Percentiles rank a stretch among this genome's conserved stretches.
Conservation (phyloP, 2,113 vertebrate genomes). For the Pituophis catenifer region DNA sequence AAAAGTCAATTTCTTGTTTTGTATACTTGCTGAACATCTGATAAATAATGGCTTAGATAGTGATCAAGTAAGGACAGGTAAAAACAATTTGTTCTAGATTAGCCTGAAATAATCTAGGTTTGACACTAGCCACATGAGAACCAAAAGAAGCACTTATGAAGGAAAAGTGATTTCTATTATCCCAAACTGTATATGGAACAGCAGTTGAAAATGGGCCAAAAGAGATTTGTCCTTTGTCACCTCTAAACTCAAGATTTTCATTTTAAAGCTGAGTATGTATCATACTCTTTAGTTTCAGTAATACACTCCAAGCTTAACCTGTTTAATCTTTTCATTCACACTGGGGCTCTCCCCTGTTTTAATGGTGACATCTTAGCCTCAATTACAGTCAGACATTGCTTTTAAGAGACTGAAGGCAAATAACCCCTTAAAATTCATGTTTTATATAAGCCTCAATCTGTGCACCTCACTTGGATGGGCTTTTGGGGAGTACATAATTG, state of each 20-base stretch:
- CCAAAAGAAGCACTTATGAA: neutral
- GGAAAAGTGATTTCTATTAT: neutral
- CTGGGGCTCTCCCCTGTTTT: neutral
- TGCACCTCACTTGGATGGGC: neutral
- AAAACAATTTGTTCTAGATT: neutral
- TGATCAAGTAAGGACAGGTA: neutral
- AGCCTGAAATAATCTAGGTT: neutral
- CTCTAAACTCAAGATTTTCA: neutral
- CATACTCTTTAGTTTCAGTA: neutral
- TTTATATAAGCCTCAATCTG: neutral
- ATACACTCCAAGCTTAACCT: neutral
- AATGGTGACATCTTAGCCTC: neutral
- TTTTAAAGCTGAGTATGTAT: neutral
- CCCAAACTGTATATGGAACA: neutral
- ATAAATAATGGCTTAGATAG: neutral
- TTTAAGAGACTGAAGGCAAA: neutral
- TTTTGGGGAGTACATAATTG: neutral
- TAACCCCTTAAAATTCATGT: neutral
- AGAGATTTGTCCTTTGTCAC: neutral
- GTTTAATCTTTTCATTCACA: neutral
- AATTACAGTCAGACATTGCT: neutral
- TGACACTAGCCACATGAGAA: neutral
- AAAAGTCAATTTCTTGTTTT: neutral
- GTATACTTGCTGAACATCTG: neutral
- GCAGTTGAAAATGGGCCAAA: neutral